Conservation (phyloP, 2,888 invertebrate genomes). For the Drosophila ustulata region DNA sequence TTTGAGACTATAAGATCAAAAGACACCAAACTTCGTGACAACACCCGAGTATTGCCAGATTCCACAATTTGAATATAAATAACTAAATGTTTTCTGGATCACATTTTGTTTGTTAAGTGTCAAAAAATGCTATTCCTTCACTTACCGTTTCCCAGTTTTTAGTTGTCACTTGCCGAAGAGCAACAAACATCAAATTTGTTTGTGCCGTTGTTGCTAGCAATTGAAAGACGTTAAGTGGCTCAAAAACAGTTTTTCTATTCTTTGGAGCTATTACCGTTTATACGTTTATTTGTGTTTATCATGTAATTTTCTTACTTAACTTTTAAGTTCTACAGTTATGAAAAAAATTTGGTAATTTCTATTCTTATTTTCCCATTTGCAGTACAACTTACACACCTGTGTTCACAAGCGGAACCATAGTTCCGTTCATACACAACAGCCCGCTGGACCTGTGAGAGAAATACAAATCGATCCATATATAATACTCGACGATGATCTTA, state of each 20-base stretch:
- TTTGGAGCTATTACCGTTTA: conserved; percentile 35
- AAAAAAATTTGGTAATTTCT: conserved; percentile 36
- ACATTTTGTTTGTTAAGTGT: conserved; percentile 25
- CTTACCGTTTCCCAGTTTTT: conserved; percentile 9
- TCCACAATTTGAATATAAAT: too few species aligned
- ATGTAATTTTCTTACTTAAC: conserved; percentile 62
- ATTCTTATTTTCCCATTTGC: conserved; percentile 23
- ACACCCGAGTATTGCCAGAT: too few species aligned
- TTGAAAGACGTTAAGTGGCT: conserved; percentile 79
- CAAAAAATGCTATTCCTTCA: conserved; percentile 31
- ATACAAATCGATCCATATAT: conserved; percentile 94
- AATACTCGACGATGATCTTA: conserved; percentile 94
- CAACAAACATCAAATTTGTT: conserved; percentile 53
- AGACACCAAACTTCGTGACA: too few species aligned
- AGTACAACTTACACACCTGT: conserved; percentile 68
- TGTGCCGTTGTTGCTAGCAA: conserved; percentile 52
- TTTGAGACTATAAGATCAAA: too few species aligned
- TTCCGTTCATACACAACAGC: conserved; percentile 92
- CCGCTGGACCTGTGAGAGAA: conserved; percentile 91
- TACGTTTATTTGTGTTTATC: conserved; percentile 39
- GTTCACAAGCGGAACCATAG: conserved; percentile 86
- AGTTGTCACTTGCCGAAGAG: conserved; percentile 17
- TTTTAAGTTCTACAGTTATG: conserved; percentile 53
- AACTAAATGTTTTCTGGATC: too few species aligned
- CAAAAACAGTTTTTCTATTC: conserved; percentile 38